phyloP scores from a whole-genome alignment of 2,797 vertebrate species.

The Lacerta viridis region DNA sequence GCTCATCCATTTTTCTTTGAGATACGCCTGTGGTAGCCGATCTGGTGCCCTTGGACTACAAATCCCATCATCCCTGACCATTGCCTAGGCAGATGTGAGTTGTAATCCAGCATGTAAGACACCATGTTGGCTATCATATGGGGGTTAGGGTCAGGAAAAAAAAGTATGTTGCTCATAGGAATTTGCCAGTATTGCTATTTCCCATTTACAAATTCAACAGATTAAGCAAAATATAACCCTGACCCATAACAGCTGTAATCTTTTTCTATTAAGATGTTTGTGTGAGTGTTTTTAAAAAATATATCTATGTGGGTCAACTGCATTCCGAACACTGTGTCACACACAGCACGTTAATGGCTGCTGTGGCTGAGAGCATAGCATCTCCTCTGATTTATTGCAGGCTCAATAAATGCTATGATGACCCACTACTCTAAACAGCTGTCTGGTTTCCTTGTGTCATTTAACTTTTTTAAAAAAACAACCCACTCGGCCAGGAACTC shows the following conservation, averaged over 20 bases:
- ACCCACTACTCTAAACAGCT: conserved; percentile 58
- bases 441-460: conserved; percentile 45
- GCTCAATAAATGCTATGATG: conserved; percentile 76
- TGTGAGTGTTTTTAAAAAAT: conserved; percentile 21
- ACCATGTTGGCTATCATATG: conserved; percentile 23
- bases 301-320: conserved; percentile 50
- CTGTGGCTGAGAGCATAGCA: conserved; percentile 37
- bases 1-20: background rate
- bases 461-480: conserved; percentile 8
- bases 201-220: conserved; percentile 32
- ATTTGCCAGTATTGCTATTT: conserved; percentile 37
- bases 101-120: background rate
- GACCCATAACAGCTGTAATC: conserved; percentile 32
- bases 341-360: conserved; percentile 26
- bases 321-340: conserved; percentile 4
- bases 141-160: conserved; percentile 24
- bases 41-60: no score
- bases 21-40: no score
- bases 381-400: conserved; percentile 50
- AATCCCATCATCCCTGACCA: no score
- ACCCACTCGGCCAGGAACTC: no score
- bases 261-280: conserved; percentile 31
- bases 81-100: no score
- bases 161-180: conserved; percentile 42
- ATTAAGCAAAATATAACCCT: background rate